Conservation (phyloP, 2,888 invertebrate genomes). For the Odontothrips loti region DNA sequence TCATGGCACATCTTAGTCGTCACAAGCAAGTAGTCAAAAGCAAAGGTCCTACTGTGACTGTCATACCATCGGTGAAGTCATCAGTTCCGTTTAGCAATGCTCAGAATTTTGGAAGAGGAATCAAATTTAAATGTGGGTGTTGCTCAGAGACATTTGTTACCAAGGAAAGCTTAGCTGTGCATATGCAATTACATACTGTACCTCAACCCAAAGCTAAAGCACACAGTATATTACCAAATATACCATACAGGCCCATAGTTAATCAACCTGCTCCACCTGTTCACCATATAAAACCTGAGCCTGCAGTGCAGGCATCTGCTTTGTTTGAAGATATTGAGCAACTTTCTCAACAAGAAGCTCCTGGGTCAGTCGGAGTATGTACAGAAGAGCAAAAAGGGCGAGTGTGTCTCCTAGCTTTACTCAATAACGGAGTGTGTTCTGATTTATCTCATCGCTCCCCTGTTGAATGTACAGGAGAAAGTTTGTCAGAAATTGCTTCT, state of each 20-base stretch:
- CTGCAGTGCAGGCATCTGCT: not conserved
- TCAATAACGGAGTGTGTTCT: constrained; percentile 2
- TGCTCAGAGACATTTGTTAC: not conserved
- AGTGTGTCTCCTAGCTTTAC: not conserved
- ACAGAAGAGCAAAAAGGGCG: constrained; percentile 6
- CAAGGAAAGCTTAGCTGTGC: not conserved
- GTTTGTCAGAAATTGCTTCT: not conserved
- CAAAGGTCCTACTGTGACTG: not conserved
- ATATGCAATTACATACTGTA: not conserved
- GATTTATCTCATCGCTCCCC: constrained; percentile 13
- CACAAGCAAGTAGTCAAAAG: not conserved
- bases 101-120: not conserved
- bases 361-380: not conserved
- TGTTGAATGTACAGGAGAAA: not conserved
- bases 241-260: not conserved
- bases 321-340: constrained; percentile 8
- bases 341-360: not conserved
- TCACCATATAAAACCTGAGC: not conserved
- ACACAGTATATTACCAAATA: not conserved
- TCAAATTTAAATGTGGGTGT: not conserved
- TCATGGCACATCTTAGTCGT: constrained; percentile 6
- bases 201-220: not conserved
- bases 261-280: not conserved
- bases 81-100: not conserved
- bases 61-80: not conserved